Percentiles rank a stretch among this genome's conserved stretches.
phyloP scores from a whole-genome alignment of 2,888 invertebrate species.

The Mythimna lalbum region DNA sequence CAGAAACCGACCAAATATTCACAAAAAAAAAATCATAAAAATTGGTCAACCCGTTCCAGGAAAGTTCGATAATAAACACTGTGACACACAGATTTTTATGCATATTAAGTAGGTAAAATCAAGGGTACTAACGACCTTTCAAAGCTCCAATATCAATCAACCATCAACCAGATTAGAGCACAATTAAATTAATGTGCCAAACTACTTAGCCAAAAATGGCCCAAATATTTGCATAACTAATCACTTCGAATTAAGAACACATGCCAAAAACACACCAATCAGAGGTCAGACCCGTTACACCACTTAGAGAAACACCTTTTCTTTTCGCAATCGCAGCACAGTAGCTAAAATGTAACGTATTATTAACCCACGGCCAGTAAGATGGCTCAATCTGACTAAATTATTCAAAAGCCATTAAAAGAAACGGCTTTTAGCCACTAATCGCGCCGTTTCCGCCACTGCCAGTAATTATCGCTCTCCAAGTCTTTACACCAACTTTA shows the following conservation, averaged over 20 bases:
- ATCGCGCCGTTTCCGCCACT: conserved; percentile 84
- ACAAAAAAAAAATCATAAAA: no score
- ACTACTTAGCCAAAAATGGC: conserved; percentile 30
- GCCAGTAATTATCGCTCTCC: conserved; percentile 64
- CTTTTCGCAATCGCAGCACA: conserved; percentile 53
- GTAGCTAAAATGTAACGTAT: conserved; percentile 44
- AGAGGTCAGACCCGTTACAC: conserved; percentile 54
- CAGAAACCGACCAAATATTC: no score
- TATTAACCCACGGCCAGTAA: conserved; percentile 40
- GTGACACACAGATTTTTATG: neutral
- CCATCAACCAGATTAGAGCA: conserved; percentile 14
- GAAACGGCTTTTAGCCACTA: conserved; percentile 81
- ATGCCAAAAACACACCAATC: conserved; percentile 36
- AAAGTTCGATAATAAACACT: no score
- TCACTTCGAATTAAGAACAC: conserved; percentile 47
- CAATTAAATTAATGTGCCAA: conserved; percentile 40
- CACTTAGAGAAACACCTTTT: conserved; percentile 55
- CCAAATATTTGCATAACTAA: conserved; percentile 35
- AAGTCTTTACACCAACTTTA: conserved; percentile 59
- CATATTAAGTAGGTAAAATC: neutral
- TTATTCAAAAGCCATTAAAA: conserved; percentile 82
- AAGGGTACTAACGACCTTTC: neutral
- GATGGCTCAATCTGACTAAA: conserved; percentile 75
- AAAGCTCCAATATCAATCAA: conserved; percentile 13
- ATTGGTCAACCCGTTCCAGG: no score